Base-by-base conservation (phyloP, 1,140 invertebrate genomes). In the Eumeta japonica region DNA sequence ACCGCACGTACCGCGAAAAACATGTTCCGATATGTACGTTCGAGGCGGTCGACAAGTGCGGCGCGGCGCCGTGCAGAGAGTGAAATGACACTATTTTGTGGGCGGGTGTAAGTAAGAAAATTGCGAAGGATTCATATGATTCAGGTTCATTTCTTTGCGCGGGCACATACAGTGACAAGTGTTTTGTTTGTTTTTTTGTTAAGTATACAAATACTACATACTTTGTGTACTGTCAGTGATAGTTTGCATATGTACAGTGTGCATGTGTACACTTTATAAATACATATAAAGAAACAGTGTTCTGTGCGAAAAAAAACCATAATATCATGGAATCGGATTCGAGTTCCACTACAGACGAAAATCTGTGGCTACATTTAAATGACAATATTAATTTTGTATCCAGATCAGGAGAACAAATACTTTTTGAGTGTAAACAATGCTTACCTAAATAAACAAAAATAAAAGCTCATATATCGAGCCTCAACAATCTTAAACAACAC, bases 261-360 rank as follows among this genome's bases (percentile, higher is more conserved):
- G n/a, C n/a, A n/a, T n/a, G 1, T 10, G 10, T 30, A 19, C 13
- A 37, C 35, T 29, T 16, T 34, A 27, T 19, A 20, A 40, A 40
- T 29, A 19, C 7, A 29, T 17, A 27, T 30, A 39, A 4, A 40
- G 31, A 31, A 30, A 37, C 18, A 40, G 28, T 50, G 48, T 29
- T 29, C 14, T 2, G 3, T 33, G 20, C 20, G 20, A 24, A 24
- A 24, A 7, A 24, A 24, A 24, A 24, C 20, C 20, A 24, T 24
- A 24, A 24, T 24, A 24, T 24, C 20, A 24, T 24, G 20, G 20
- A 24, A 24, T 24, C 20, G 20, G 20, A 24, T 24, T 24, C 5
- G 20, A 24, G 20, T 24, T 24, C 20, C 20, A 24, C 20, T 24
- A 24, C 20, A 24, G 20, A 24, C 20, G 20, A 24, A 24, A 24